Conservation (phyloP, 1,140 invertebrate species). For the Neodiprion virginianus region DNA sequence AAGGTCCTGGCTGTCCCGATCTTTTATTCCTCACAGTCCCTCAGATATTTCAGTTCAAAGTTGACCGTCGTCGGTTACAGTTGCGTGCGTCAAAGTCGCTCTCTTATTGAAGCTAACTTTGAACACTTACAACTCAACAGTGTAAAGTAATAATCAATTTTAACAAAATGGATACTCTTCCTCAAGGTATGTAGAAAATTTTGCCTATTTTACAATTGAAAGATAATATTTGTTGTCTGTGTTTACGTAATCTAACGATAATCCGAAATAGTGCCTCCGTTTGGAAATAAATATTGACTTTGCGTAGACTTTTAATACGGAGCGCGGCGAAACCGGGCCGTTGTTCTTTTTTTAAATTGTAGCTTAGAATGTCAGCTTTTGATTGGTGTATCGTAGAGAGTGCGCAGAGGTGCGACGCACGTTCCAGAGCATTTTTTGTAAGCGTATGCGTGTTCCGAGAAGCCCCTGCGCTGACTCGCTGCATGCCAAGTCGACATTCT, state of each 20-base stretch:
- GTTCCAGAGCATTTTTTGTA: neutral
- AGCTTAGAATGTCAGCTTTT: neutral
- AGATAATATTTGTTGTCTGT: neutral
- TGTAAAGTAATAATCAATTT: neutral
- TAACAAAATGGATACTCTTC: neutral
- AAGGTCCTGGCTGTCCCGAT: neutral
- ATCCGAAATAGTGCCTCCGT: neutral
- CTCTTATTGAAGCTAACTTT: neutral
- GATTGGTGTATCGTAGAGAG: neutral
- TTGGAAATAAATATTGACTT: conserved; percentile 2
- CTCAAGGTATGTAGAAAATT: neutral
- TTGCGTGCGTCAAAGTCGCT: neutral
- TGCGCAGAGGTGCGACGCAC: neutral
- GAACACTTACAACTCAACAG: neutral
- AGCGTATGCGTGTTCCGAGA: neutral
- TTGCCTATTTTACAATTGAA: neutral
- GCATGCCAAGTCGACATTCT: neutral
- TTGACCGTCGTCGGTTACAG: neutral
- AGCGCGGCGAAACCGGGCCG: too few species aligned
- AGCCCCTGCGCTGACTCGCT: neutral
- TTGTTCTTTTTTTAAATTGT: too few species aligned
- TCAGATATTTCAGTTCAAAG: neutral
- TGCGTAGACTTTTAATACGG: neutral
- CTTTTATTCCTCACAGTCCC: conserved; percentile 1
- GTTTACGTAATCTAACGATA: neutral